Evolutionary conservation across 2,113 vertebrate genomes (phyloP), one percentile per base, ranked within the genome.

Genomic region (Leucopsar rothschildi): DNA sequence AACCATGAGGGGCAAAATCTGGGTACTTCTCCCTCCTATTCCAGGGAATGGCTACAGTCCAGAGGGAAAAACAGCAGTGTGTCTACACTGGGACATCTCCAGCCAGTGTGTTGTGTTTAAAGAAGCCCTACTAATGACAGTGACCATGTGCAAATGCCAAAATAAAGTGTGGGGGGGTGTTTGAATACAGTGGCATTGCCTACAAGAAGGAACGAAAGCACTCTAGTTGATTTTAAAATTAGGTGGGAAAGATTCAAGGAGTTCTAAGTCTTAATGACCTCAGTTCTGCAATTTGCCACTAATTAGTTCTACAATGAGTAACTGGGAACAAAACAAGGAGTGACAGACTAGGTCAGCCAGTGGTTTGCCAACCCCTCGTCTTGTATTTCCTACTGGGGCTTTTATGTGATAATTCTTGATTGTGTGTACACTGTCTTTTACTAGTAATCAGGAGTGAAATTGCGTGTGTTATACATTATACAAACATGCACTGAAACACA

Each of bases 211-310:
- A 86, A 76, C 18, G 66, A 50, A 91, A 93, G n/a, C 39, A 37
- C 31, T 88, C 27, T 14, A 24, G 68, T 2, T 95, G 50, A 33
- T 91, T 95, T 96, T 92, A 75, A 93, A 94, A 95, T 82, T 81
- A 93, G 68, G 40, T 81, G 64, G 68, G 47, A 79, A 94, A 92
- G 79, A 83, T 53, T 53, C 72, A 78, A 90, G 79, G 72, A 88
- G 39, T 50, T 73, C 72, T 61, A 71, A 83, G 31, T 78, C 77
- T 82, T 84, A 93, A 95, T 82, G 56, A 92, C 56, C 40, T 86
- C 69, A 49, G 69, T 88, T 69, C 69, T 76, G 71, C 89, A 84
- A 83, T 81, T 77, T 75, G 86, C 83, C 28, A 44, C 86, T 93
- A 93, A 93, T 92, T 89, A 93, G 49, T 53, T 64, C 61, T 60